These are phyloP conservation scores for Lucilia cuprina DNA, from an alignment of 1,140 invertebrate species.

Conservation along the genomic window DNA sequence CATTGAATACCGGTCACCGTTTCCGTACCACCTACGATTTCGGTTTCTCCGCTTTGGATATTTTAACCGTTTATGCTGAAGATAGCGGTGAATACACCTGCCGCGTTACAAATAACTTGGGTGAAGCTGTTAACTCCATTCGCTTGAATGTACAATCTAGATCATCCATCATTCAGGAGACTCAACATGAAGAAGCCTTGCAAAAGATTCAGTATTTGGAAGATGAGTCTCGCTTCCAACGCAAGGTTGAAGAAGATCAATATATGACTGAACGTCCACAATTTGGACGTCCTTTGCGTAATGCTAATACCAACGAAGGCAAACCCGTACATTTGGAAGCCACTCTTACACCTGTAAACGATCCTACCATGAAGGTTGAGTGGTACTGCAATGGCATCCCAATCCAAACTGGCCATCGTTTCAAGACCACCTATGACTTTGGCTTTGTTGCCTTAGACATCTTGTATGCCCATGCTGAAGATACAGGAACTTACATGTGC, in stretches of 20 bases:
- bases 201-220: conserved; percentile 92
- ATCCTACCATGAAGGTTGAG: conserved; percentile 93
- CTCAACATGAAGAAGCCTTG: conserved; percentile 92
- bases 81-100: conserved; percentile 94
- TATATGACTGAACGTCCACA: conserved; percentile 83
- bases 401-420: conserved; percentile 86
- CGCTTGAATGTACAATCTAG: conserved; percentile 82
- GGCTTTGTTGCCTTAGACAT: conserved; percentile 95
- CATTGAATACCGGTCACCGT: conserved; percentile 87
- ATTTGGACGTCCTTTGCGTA: conserved; percentile 87
- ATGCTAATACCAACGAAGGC: conserved; percentile 85
- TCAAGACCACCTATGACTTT: conserved; percentile 94
- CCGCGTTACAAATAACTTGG: conserved; percentile 85
- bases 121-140: conserved; percentile 81
- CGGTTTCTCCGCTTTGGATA: conserved; percentile 92
- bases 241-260: conserved; percentile 74
- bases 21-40: conserved; percentile 94
- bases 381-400: conserved; percentile 94
- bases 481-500: conserved; percentile 94
- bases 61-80: conserved; percentile 91
- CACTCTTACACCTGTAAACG: conserved; percentile 91
- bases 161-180: conserved; percentile 88
- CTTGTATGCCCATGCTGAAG: conserved; percentile 94
- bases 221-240: conserved; percentile 80
- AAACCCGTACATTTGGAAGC: conserved; percentile 93